phyloP scores from a whole-genome alignment of 2,888 invertebrate genomes.

The Diarsia mendica region DNA sequence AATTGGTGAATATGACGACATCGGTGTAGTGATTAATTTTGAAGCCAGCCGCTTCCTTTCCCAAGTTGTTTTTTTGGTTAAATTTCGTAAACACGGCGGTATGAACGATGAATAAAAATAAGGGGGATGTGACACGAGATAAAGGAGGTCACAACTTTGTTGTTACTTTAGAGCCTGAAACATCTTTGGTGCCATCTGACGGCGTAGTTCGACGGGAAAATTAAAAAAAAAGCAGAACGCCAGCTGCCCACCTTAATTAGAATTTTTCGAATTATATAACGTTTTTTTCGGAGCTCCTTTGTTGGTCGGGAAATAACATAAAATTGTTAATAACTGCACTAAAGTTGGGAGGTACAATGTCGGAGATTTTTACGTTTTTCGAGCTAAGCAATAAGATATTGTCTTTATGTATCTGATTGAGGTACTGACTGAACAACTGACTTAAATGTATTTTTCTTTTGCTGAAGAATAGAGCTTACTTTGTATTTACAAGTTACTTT shows the following conservation, averaged over 20 bases:
- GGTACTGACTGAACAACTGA: slow-evolving; percentile 1
- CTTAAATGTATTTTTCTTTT: slow-evolving; percentile 10
- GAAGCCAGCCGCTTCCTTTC: slow-evolving; percentile 1
- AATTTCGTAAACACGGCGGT: slow-evolving; percentile 58
- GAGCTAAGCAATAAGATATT: slow-evolving; percentile 27
- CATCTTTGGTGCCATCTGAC: slow-evolving; percentile 84
- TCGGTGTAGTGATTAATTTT: slow-evolving; percentile 42
- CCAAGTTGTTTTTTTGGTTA: slow-evolving; percentile 37
- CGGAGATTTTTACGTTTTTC: slow-evolving; percentile 50
- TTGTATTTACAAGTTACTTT: slow-evolving; percentile 11
- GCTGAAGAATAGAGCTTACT: slow-evolving; percentile 6
- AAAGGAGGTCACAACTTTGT: slow-evolving; percentile 79
- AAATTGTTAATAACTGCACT: slow-evolving; percentile 75
- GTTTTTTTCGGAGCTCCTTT: slow-evolving; percentile 76
- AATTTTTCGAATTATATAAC: slow-evolving; percentile 87
- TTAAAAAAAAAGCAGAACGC: slow-evolving; percentile 83
- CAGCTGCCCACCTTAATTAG: slow-evolving; percentile 88
- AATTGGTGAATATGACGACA: slow-evolving; percentile 20
- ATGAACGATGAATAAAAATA: slow-evolving; percentile 67
- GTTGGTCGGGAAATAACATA: slow-evolving; percentile 62
- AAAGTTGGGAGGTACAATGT: slow-evolving; percentile 57
- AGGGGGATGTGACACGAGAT: slow-evolving; percentile 70
- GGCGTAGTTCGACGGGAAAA: slow-evolving; percentile 84
- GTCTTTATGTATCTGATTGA: slow-evolving; percentile 35
- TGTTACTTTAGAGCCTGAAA: slow-evolving; percentile 76